Base-by-base conservation (phyloP, 1,140 invertebrate genomes). In the Pogonus chalceus region DNA sequence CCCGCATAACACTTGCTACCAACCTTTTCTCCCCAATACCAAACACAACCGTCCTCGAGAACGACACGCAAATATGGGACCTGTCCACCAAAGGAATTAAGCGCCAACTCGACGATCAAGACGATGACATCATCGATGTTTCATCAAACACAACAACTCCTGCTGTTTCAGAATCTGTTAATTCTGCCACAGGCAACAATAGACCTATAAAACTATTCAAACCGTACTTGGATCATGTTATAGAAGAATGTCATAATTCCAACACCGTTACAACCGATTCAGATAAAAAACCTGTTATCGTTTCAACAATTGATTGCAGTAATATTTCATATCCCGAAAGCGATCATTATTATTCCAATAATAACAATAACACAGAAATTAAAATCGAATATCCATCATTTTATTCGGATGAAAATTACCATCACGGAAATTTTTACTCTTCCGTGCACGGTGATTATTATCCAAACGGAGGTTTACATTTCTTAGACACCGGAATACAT, bases 181-280 rank as follows among this genome's bases (percentile, higher is more conserved):
- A 63, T 53, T 58, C 63, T 22, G n/a, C 51, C 31, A 67, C 59
- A 16, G 9, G 26, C 26, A 31, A 14, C 26, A 10, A 21, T 35
- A 23, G 39, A 58, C 71, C 72, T 35, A 75, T 80, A 49, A 81
- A 81, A 62, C 64, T 86, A 18, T 87, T 87, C 67, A 81, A 85
- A 64, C 85, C 81, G 35, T 83, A 83, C 62, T 66, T 83, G 35
- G 72, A 80, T 61, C 80, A 81, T 56, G 71, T 76, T n/a, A 65
- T 73, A 18, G 73, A 71, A 55, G 71, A 57, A 52, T 65, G 77
- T 51, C 72, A 76, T 55, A 72, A 70, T 23, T 61, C 71, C 21
- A 70, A 67, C 57, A 71, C 65, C 23, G 65, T 70, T 22, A 53
- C 22, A 35, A 60, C 62, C 21, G 67, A 73, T 3, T 55, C 46